Base-by-base conservation (phyloP, 2,888 invertebrate genomes). In the Diplazon laetatorius region DNA sequence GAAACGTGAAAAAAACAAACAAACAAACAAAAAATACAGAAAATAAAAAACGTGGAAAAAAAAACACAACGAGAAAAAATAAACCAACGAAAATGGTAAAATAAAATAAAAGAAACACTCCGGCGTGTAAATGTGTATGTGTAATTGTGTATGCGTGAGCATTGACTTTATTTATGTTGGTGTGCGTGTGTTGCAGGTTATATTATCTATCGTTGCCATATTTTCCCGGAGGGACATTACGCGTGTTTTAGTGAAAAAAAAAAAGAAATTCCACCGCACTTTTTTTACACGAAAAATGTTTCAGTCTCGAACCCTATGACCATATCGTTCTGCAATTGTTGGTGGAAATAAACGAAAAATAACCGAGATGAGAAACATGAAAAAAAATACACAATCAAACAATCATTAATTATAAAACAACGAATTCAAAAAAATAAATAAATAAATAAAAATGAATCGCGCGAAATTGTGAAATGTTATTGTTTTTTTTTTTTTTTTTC, bases 181-280 rank as follows among this genome's bases (percentile, higher is more conserved):
- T n/a, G n/a, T n/a, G n/a, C 37, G 37, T 37, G 37, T 1, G 37
- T n/a, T 63, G n/a, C 70, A 62, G 39, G 62, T 70, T 5, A 57
- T 48, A 63, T 48, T 69, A 75, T 75, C 75, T 62, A 62, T 69
- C 62, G 52, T 22, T 30, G 69, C 46, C 35, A 69, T 62, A 62
- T 73, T 16, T 25, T 57, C n/a, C 18, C 20, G 12, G n/a, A n/a
- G n/a, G 37, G 37, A 25, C 48, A 66, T 55, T 46, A 59, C 57
- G 65, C 12, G 48, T 9, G 59, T 59, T 59, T 70, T 55, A 16
- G 37, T 48, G 46, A 20, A n/a, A n/a, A n/a, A n/a, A n/a, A n/a
- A n/a, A n/a, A n/a, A n/a, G n/a, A n/a, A 37, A 50, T 35, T 39
- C 10, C 14, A 8, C 39, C 30, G 39, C 20, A 20, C 59, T 37